Evolutionary conservation across 1,140 invertebrate genomes (phyloP).

Genomic region (Odontomachus brunneus): DNA sequence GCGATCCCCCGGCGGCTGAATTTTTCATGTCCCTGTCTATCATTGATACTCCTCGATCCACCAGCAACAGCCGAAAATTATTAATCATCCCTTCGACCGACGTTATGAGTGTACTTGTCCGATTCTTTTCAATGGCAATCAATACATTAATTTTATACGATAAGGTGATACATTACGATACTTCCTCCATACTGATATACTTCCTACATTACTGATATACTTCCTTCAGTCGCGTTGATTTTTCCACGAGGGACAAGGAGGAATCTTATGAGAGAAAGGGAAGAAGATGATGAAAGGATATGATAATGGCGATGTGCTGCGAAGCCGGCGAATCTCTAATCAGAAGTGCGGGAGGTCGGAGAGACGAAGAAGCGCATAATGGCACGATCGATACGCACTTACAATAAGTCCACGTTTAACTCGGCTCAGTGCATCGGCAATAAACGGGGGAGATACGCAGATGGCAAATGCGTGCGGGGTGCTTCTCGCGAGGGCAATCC

Average conservation of each 20-base stretch:
- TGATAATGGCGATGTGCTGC: neutral
- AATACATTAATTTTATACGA: neutral
- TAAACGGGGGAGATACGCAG: slow-evolving; percentile 43
- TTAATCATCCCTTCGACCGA: neutral
- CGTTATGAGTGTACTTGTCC: neutral
- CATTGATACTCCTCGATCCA: neutral
- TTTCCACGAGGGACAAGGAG: too few relatives aligned
- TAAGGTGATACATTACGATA: too few relatives aligned
- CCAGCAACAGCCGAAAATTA: neutral
- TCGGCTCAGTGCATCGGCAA: slow-evolving; percentile 5
- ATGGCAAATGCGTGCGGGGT: slow-evolving; percentile 46
- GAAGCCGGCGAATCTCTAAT: slow-evolving; percentile 6
- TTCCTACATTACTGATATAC: too few relatives aligned
- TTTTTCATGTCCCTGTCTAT: slow-evolving; percentile 29
- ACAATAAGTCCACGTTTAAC: slow-evolving; percentile 62
- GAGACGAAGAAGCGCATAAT: neutral
- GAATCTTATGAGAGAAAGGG: too few relatives aligned
- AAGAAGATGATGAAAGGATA: neutral
- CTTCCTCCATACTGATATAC: too few relatives aligned
- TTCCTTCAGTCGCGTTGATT: too few relatives aligned
- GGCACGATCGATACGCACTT: slow-evolving; percentile 47
- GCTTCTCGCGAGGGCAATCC: slow-evolving; percentile 63
- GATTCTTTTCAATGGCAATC: neutral
- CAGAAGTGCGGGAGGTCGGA: neutral
- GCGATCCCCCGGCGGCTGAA: slow-evolving; percentile 24